Base-by-base conservation (phyloP, 1,140 invertebrate genomes). In the Drosophila nebulosa region DNA sequence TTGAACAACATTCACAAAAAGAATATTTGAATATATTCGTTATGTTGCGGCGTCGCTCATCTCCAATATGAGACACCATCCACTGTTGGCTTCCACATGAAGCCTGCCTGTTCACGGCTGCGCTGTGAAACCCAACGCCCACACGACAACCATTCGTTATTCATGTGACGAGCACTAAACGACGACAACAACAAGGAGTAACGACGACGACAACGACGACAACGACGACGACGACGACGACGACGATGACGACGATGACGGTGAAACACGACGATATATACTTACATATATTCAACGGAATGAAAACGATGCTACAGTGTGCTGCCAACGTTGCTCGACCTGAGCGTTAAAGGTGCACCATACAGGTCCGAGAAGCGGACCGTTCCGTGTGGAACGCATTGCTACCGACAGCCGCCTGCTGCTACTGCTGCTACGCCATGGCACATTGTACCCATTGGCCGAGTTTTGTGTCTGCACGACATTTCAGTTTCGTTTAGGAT, bases 401-500 rank as follows among this genome's bases (percentile, higher is more conserved):
- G 24, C 30, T 18, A 18, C 66, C 57, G 59, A 21, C 10, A 12
- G 2, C 16, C 39, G 39, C 6, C n/a, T 16, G 46, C 22, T 9
- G 51, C 51, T 9, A 2, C 12, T 26, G 21, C 10, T 22, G 12
- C 42, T 26, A 22, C 22, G 18, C 26, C 18, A 21, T 30, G 50
- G 35, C 24, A 21, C 32, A 56, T 16, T 18, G 73, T 65, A 75
- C 52, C 50, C 55, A 65, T 80, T 80, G 78, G 78, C 78, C 78
- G 76, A 80, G 76, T 80, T 79, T 69, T 64, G 32, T 64, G 30
- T 36, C 53, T 71, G 62, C 67, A 60, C 62, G 57, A 16, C 35
- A 64, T 64, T 80, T 80, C 74, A 81, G 79, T 81, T 80, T 81
- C 74, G 78, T 80, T 73, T 80, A 68, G 78, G 74, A 74, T 80